Evolutionary conservation across 2,797 vertebrate genomes (phyloP).

Genomic region (Tenualosa ilisha): DNA sequence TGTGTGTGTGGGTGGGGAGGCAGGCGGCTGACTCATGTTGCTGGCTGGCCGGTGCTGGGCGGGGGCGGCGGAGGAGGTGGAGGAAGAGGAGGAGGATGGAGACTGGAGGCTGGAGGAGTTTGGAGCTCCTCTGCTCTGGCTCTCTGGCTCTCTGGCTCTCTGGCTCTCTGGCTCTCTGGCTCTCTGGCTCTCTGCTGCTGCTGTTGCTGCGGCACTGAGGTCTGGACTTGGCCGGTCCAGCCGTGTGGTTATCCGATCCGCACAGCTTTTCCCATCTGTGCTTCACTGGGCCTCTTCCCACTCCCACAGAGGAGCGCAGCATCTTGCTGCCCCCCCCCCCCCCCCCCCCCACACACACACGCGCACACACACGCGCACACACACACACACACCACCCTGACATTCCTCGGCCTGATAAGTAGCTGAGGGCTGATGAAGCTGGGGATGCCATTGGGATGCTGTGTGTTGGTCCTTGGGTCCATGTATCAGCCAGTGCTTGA

Average conservation of each 20-base stretch:
- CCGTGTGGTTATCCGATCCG: not conserved
- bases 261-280: constrained; percentile 14
- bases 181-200: not conserved
- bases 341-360: not conserved
- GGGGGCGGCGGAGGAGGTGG: too few species aligned
- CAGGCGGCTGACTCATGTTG: not conserved
- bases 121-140: not conserved
- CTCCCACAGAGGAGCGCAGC: not conserved
- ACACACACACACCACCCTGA: not conserved
- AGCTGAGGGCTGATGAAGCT: not conserved
- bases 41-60: not conserved
- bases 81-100: too few species aligned
- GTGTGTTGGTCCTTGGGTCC: not conserved
- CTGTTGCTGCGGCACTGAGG: not conserved
- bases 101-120: too few species aligned
- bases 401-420: not conserved
- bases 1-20: not conserved
- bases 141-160: not conserved
- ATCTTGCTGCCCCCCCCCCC: too few species aligned
- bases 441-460: not conserved
- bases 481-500: not conserved
- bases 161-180: not conserved
- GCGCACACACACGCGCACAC: not conserved
- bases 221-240: not conserved
- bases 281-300: not conserved